Percentiles rank a stretch among this genome's conserved stretches.
Evolutionary conservation across 1,140 invertebrate genomes (phyloP).

Genomic region (Scaptomyza montana): DNA sequence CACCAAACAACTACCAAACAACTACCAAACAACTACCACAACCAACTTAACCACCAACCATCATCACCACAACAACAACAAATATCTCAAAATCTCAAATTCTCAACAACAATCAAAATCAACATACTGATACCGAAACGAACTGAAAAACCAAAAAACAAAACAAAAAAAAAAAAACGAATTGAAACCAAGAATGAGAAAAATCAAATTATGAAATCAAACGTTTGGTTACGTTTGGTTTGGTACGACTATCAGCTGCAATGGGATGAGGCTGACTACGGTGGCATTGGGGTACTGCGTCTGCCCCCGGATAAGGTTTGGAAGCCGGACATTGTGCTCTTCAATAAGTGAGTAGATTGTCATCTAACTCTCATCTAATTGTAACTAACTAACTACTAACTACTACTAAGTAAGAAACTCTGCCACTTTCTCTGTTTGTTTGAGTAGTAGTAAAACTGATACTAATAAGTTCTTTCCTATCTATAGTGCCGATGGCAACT

Average conservation of each 20-base stretch:
- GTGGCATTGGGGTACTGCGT: conserved; percentile 96
- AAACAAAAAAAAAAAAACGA: conserved; percentile 76
- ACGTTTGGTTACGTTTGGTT: conserved; percentile 98
- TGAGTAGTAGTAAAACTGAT: conserved; percentile 9
- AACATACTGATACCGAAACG: conserved; percentile 43
- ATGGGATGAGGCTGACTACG: conserved; percentile 99
- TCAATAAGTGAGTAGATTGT: conserved; percentile 96
- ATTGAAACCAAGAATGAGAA: conserved; percentile 94
- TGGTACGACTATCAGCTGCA: conserved; percentile 99
- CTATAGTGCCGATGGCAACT: conserved; percentile 96
- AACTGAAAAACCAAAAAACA: conserved; percentile 56
- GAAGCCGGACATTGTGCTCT: conserved; percentile 99
- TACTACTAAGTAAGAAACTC: conserved; percentile 4
- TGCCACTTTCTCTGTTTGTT: conserved; percentile 2
- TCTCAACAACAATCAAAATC: conserved; percentile 23
- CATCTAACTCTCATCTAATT: conserved; percentile 9
- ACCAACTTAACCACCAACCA: conserved; percentile 48
- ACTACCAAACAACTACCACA: conserved; percentile 42
- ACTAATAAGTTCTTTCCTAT: background rate
- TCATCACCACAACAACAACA: conserved; percentile 43
- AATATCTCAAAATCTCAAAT: conserved; percentile 14
- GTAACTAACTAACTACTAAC: conserved; percentile 5
- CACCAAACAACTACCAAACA: conserved; percentile 23
- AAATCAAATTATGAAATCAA: conserved; percentile 99
- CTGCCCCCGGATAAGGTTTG: conserved; percentile 99